These are phyloP conservation scores for Pollenia griseotomentosa DNA, from an alignment of 2,888 invertebrate species.

Conservation along the genomic window DNA sequence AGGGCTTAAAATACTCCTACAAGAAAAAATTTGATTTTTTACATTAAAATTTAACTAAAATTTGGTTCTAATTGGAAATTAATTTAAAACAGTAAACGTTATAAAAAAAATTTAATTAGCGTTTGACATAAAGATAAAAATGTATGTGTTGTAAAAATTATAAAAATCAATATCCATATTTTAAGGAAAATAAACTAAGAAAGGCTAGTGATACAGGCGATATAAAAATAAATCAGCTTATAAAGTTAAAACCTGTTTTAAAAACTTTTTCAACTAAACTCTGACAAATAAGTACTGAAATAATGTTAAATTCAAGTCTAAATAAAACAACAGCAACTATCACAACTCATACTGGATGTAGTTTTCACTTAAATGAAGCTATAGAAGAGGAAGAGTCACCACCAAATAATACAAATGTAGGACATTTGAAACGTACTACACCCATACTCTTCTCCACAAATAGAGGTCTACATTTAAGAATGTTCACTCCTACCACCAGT, in stretches of 20 bases:
- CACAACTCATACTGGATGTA: slow-evolving; percentile 19
- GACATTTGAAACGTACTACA: slow-evolving; percentile 76
- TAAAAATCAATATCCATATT: too few species aligned
- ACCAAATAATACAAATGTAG: slow-evolving; percentile 34
- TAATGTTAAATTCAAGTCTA: slow-evolving; percentile 14
- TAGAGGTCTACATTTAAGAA: slow-evolving; percentile 80
- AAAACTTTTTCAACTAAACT: neutral
- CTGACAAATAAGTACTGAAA: slow-evolving; percentile 34
- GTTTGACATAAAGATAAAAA: too few species aligned
- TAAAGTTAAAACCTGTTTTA: slow-evolving; percentile 8
- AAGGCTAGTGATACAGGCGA: too few species aligned
- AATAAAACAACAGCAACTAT: slow-evolving; percentile 36
- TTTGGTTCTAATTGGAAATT: too few species aligned
- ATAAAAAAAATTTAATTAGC: too few species aligned
- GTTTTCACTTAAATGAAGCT: slow-evolving; percentile 44
- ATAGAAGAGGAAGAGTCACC: slow-evolving; percentile 24
- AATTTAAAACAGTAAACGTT: too few species aligned
- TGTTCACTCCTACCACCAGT: slow-evolving; percentile 64
- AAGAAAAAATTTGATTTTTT: neutral
- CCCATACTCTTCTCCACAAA: slow-evolving; percentile 82
- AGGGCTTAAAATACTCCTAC: neutral
- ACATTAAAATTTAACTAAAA: too few species aligned
- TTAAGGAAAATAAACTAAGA: too few species aligned
- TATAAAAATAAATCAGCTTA: too few species aligned
- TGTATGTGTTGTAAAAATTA: too few species aligned